Evolutionary conservation across 2,888 invertebrate genomes (phyloP), one percentile per base, ranked within the genome.

Genomic region (Rhingia rostrata): DNA sequence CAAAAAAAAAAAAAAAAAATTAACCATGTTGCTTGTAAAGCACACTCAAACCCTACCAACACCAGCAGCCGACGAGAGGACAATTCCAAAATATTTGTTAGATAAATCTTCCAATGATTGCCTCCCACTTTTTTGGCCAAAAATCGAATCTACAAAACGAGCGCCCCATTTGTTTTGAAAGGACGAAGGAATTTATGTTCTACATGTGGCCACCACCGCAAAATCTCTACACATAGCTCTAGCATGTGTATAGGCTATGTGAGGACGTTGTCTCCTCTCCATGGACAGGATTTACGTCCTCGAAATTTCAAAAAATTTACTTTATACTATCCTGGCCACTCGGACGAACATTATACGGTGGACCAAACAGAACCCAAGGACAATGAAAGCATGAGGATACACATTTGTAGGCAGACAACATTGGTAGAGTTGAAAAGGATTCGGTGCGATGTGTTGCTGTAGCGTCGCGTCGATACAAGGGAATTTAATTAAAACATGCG

Each of bases 51-150:
- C 77, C 64, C 67, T 41, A 33, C 22, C 58, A 22, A 22, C 22
- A 22, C 45, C 22, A 32, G n/a, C 4, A 33, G 35, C 39, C 35
- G 53, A 53, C 39, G 49, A 67, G 64, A 66, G 66, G 53, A 63
- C 69, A 41, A 30, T 58, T 51, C 56, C 70, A 61, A 22, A 22
- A 2, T 22, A 51, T 58, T 75, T 58, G 70, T 35, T 72, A 78
- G 78, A 82, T 82, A 82, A 82, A 82, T 82, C 78, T 82, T 72
- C 72, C 77, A 82, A 82, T 82, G 77, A 77, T 72, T 78, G 72
- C 78, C 73, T 32, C 64, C 64, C 64, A 49, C 75, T 67, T 63
- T 69, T 61, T 33, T 32, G 3, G 35, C 37, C 63, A 77, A 35
- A 82, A 82, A 82, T 82, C 81, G 81, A 82, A 82, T 82, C 54